phyloP scores from a whole-genome alignment of 2,113 vertebrate genomes.

The Ifrita kowaldi region DNA sequence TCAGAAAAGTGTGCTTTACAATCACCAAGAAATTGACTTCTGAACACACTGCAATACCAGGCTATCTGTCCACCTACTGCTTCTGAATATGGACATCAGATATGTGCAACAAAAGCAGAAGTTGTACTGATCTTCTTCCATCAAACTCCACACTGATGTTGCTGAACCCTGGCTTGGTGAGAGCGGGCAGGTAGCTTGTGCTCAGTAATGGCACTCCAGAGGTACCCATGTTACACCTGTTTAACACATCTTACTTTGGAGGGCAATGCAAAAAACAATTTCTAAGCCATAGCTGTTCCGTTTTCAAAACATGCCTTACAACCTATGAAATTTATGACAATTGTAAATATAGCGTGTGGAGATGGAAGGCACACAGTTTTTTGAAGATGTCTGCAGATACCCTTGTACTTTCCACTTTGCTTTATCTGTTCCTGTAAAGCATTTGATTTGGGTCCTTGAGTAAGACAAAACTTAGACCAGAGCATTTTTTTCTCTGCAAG shows the following conservation, averaged over 20 bases:
- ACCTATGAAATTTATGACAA: not conserved
- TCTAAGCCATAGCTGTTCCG: not conserved
- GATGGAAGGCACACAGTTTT: not conserved
- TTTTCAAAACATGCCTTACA: not conserved
- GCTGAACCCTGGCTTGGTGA: not conserved
- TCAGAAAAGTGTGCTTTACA: not conserved
- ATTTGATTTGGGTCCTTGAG: not conserved
- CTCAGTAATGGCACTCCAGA: not conserved
- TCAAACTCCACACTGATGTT: not conserved
- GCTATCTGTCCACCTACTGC: not conserved
- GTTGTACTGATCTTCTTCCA: not conserved
- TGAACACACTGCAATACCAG: not conserved
- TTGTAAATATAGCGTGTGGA: fast-evolving
- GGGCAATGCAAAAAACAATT: not conserved
- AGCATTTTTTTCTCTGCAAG: not conserved
- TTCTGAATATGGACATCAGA: not conserved
- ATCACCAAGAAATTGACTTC: not conserved
- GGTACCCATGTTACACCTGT: not conserved
- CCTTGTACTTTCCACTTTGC: not conserved
- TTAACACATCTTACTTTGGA: not conserved
- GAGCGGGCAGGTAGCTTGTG: not conserved
- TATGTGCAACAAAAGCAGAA: not conserved
- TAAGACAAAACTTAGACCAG: not conserved
- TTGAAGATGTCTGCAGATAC: not conserved
- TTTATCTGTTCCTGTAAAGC: not conserved